These are phyloP conservation scores for Morpho deidamia DNA, from an alignment of 2,888 invertebrate species.

Conservation along the genomic window DNA sequence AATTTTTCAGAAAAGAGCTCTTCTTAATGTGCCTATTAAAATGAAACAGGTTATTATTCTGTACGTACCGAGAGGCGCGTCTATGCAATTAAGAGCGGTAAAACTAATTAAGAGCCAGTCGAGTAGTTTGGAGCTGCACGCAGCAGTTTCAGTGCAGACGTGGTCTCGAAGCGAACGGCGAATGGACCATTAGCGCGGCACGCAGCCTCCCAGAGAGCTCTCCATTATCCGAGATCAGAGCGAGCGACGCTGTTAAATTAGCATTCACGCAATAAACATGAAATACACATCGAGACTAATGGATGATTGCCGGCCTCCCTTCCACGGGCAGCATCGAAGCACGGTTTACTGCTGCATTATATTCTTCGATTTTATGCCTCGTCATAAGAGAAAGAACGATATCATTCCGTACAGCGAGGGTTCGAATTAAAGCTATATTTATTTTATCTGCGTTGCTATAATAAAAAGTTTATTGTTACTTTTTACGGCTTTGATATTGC, in stretches of 20 bases:
- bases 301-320: constrained; percentile 50
- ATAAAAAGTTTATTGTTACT: constrained; percentile 63
- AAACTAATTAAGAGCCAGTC: constrained; percentile 47
- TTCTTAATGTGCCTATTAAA: constrained; percentile 42
- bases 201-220: constrained; percentile 34
- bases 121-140: constrained; percentile 41
- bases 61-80: constrained; percentile 40
- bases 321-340: constrained; percentile 23
- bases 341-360: constrained; percentile 27
- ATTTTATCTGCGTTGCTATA: constrained; percentile 53
- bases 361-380: constrained; percentile 33
- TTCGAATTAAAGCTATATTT: constrained; percentile 51
- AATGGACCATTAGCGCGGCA: constrained; percentile 34
- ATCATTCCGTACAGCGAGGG: constrained; percentile 33
- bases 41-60: constrained; percentile 50
- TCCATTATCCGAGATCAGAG: constrained; percentile 46
- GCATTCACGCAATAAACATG: constrained; percentile 59
- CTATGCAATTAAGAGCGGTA: constrained; percentile 40
- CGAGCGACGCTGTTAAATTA: constrained; percentile 50
- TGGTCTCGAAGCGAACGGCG: constrained; percentile 32
- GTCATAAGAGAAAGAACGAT: constrained; percentile 34
- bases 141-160: constrained; percentile 33
- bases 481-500: constrained; percentile 57
- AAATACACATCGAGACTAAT: constrained; percentile 70
- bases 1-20: constrained; percentile 37